These are phyloP conservation scores for Origma solitaria DNA, from an alignment of 2,113 vertebrate genomes.

Conservation along the genomic window DNA sequence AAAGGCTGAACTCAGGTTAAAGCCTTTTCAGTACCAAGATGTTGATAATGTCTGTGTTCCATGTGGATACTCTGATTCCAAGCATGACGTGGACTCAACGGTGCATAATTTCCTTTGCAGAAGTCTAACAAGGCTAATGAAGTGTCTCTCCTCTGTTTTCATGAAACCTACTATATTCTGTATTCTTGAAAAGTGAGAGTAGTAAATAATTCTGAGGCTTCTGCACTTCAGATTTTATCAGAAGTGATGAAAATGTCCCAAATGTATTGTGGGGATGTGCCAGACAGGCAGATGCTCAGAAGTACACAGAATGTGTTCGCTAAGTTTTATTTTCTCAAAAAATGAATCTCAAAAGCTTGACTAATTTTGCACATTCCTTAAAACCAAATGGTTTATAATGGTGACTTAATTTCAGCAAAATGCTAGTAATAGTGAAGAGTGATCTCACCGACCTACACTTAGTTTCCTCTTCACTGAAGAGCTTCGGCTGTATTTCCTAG, in stretches of 20 bases:
- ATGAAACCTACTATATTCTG: not conserved
- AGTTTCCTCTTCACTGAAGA: not conserved
- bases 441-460: not conserved
- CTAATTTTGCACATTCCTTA: not conserved
- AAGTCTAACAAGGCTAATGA: not conserved
- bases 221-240: not conserved
- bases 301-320: not conserved
- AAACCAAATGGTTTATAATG: not conserved
- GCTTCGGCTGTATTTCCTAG: not conserved
- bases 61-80: not conserved
- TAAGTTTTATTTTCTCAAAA: slow-evolving; percentile 14
- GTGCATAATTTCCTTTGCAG: not conserved
- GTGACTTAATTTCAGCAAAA: not conserved
- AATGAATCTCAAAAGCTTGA: not conserved
- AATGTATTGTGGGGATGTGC: not conserved
- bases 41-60: not conserved
- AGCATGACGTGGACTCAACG: fast-evolving
- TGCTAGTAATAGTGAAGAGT: not conserved
- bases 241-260: slow-evolving; percentile 20
- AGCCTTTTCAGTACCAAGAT: not conserved
- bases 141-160: not conserved
- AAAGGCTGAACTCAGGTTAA: not conserved
- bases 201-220: slow-evolving; percentile 1
- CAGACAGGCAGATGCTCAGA: slow-evolving; percentile 2
- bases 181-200: not conserved